Base-by-base conservation (phyloP, 2,797 vertebrate genomes). In the Liparis tanakae region DNA sequence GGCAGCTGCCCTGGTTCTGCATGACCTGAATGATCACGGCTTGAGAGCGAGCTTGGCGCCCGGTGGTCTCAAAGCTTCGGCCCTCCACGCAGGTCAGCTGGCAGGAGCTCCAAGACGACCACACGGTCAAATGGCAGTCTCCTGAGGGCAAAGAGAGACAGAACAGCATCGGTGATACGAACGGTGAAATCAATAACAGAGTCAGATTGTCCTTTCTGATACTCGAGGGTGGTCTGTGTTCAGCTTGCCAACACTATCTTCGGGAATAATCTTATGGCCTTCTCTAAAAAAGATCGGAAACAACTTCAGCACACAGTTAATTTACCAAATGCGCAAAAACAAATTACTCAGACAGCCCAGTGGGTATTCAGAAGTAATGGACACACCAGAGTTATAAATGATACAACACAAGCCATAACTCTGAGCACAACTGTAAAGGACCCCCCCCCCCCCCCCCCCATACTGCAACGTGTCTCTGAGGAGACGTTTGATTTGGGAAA, bases 41-140 rank as follows among this genome's bases (percentile, higher is more conserved):
- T 78, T 96, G 94, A 72, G 98, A 99, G 18, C 97, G 95, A 2
- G 98, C 95, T 75, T 96, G 97, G 55, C 88, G 96, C 1, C 98
- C 98, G 0, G 44, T 86, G 0, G 94, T 90, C 93, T 99, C 97
- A 1, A 99, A 99, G 85, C 96, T 98, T 80, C 97, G 95, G 59
- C 98, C 98, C 54, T 97, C 94, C 36, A 98, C 92, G 84, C 98
- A 99, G 39, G 95, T 97, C 82, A 99, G 91, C 93, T 99, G 97
- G 34, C 98, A 99, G 0, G 95, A 91, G 84, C 98, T 99, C 98
- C 98, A 99, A 25, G 92, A 87, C 0, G 98, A 99, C 98, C 98
- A 99, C 64, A 96, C 95, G 0, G 95, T 96, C 84, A 97, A 92
- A 85, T 99, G 97, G 84, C 98, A 99, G 86, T 99, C 98, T 69